Conservation (phyloP, 2,888 invertebrate genomes). For the Calliopum simillimum region DNA sequence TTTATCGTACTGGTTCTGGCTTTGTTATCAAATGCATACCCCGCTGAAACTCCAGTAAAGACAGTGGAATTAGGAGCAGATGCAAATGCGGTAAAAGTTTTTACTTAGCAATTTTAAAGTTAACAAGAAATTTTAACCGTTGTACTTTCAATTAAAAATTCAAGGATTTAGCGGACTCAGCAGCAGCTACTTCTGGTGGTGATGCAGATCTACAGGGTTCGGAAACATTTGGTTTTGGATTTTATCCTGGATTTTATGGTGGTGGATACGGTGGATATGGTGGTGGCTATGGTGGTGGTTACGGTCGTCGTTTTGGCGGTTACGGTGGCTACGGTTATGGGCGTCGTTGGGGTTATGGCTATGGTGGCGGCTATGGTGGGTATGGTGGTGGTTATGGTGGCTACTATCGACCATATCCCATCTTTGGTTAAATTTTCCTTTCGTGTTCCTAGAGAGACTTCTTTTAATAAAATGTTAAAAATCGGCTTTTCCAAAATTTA, state of each 20-base stretch:
- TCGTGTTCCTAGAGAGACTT: not conserved
- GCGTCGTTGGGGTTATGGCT: constrained; percentile 46
- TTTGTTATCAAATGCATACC: not conserved
- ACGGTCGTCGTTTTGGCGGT: constrained; percentile 45
- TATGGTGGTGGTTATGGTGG: constrained; percentile 39
- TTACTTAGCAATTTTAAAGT: not conserved
- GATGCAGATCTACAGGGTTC: constrained; percentile 49
- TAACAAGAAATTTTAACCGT: constrained; percentile 7
- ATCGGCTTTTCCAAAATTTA: too few species aligned
- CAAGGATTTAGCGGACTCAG: constrained; percentile 29
- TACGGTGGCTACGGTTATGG: constrained; percentile 46
- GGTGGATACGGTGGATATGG: constrained; percentile 27
- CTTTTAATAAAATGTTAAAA: too few species aligned
- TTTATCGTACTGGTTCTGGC: not conserved
- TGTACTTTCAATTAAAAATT: constrained; percentile 18
- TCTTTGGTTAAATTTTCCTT: constrained; percentile 37
- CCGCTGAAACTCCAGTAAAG: not conserved
- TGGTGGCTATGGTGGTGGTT: constrained; percentile 41
- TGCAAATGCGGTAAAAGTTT: constrained; percentile 13
- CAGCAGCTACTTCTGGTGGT: constrained; percentile 32
- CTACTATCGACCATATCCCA: constrained; percentile 43
- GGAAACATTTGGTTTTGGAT: constrained; percentile 53
- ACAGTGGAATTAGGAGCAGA: not conserved
- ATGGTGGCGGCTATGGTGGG: constrained; percentile 41
- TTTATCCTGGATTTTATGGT: constrained; percentile 46